Base-by-base conservation (phyloP, 1,140 invertebrate genomes). In the Cyrtorhinus lividipennis region DNA sequence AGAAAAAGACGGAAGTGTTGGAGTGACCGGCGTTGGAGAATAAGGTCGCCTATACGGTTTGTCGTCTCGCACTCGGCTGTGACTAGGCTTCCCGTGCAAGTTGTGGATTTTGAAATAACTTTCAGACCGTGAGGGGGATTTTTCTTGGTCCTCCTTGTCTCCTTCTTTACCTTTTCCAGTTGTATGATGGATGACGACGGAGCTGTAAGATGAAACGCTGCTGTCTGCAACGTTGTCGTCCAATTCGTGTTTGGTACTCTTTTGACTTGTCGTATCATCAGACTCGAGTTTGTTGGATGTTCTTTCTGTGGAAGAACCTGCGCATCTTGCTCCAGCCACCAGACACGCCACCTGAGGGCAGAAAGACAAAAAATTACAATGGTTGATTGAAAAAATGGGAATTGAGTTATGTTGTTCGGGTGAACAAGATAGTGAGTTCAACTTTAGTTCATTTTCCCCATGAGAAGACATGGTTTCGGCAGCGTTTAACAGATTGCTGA, bases 161-260 rank as follows among this genome's bases (percentile, higher is more conserved):
- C 23, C 2, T 13, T 5, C 18, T n/a, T 27, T 18, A 20, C 22
- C 18, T 26, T 64, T 45, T 20, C 27, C 60, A 1, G 59, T n/a
- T 2, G 62, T 24, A 25, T 64, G 57, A 25, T 64, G 63, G n/a
- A 64, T 64, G 25, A 64, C 48, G 10, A 64, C 48, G 13, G 44
- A 59, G 3, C 53, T 59, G 24, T 61, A 64, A 2, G 58, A 61
- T n/a, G 59, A 60, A 10, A 64, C 63, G 24, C 53, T 45, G n/a
- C 63, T 64, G n/a, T 64, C 63, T 0, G 63, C 46, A 2, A 53
- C n/a, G 13, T 60, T 60, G 25, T 64, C 63, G 22, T 45, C 24
- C 15, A 22, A 24, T 15, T 59, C 26, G 15, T 13, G 15, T 26
- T 10, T 13, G 20, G 8, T 20, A 5, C 8, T 8, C 26, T 26